Evolutionary conservation across 2,113 vertebrate species (phyloP).

Genomic region (Cephalopholis sonnerati): DNA sequence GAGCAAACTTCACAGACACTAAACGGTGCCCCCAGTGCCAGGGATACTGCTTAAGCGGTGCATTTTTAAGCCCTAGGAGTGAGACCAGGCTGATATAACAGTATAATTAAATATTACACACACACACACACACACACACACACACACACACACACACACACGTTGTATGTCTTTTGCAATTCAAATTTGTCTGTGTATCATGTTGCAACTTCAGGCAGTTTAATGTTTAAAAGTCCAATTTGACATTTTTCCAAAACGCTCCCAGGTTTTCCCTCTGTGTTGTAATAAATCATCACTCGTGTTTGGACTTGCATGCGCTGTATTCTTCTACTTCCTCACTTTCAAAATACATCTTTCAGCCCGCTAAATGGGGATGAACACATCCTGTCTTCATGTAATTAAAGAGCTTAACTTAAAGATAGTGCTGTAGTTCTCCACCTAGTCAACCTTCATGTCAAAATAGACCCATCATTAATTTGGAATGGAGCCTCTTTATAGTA

Average conservation of each 20-base stretch:
- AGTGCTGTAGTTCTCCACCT: background rate
- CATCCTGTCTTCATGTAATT: background rate
- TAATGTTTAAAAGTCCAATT: background rate
- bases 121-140: no score
- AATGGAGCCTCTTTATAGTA: background rate
- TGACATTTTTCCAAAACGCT: background rate
- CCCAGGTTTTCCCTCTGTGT: background rate
- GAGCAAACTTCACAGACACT: no score
- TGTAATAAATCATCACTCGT: background rate
- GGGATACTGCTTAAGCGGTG: no score
- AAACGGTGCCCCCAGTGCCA: no score
- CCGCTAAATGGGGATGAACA: background rate
- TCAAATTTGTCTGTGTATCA: background rate
- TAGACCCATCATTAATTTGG: background rate
- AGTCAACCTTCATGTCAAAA: background rate
- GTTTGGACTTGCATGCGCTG: constrained; percentile 11
- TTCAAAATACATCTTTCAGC: background rate
- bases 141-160: no score
- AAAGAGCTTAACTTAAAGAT: constrained; percentile 4
- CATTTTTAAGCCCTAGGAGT: no score
- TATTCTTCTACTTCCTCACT: constrained; percentile 5
- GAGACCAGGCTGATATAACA: background rate
- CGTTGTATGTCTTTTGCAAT: background rate
- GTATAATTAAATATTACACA: background rate
- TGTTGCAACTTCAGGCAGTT: background rate